These are phyloP conservation scores for Oceanodroma tethys DNA, from an alignment of 2,113 vertebrate genomes.

Conservation along the genomic window DNA sequence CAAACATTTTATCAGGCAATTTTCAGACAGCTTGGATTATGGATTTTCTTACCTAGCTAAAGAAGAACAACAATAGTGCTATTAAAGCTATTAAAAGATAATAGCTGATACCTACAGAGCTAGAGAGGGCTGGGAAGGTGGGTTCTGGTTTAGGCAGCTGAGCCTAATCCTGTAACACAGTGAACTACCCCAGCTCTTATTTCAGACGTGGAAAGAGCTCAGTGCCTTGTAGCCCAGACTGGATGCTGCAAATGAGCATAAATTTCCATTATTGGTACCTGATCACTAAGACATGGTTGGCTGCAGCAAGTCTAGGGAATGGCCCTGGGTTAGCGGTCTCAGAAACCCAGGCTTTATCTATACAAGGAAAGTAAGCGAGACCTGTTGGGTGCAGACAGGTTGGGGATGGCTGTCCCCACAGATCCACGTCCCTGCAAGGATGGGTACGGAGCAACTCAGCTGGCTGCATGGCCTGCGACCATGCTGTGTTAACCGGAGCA, in stretches of 20 bases:
- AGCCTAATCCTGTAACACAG: neutral
- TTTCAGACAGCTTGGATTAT: neutral
- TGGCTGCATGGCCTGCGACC: neutral
- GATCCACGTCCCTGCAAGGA: neutral
- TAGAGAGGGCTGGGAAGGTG: neutral
- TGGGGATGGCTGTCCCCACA: neutral
- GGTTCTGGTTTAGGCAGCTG: neutral
- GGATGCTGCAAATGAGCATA: neutral
- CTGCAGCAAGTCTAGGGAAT: neutral
- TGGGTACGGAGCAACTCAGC: neutral
- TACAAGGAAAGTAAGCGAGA: neutral
- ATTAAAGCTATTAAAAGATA: constrained; percentile 8
- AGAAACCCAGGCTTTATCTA: neutral
- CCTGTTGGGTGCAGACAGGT: neutral
- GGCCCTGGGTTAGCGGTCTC: neutral
- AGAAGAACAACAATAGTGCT: neutral
- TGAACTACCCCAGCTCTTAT: neutral
- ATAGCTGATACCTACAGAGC: neutral
- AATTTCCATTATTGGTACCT: neutral
- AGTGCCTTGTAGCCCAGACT: neutral
- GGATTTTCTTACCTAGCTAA: neutral
- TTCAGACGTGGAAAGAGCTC: neutral
- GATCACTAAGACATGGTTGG: neutral
- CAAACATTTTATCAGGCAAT: constrained; percentile 20
- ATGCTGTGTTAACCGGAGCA: neutral